Conservation (phyloP, 2,888 invertebrate genomes). For the Gymnoscelis rufifasciata region DNA sequence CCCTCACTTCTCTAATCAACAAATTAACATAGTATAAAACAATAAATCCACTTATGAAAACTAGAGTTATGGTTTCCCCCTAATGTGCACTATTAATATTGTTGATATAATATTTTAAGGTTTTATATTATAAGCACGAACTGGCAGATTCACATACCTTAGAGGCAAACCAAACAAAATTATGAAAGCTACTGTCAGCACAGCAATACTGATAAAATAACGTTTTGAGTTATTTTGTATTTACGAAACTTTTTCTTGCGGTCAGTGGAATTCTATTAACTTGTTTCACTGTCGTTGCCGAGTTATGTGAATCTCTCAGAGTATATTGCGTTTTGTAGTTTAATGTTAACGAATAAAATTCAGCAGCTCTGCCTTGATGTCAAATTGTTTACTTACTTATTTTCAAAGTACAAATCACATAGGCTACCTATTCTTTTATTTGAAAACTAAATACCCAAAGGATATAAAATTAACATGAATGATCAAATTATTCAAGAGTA, state of each 20-base stretch:
- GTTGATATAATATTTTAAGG: constrained; percentile 55
- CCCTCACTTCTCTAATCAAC: constrained; percentile 14
- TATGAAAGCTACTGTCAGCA: no score
- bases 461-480: constrained; percentile 49
- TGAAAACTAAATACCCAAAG: constrained; percentile 55
- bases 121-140: constrained; percentile 41
- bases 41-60: constrained; percentile 16
- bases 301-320: constrained; percentile 5
- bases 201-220: no score
- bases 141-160: constrained; percentile 9
- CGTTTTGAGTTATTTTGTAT: no score
- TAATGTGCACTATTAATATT: constrained; percentile 50
- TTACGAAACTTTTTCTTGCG: no score
- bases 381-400: constrained; percentile 55
- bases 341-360: constrained; percentile 58
- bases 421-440: constrained; percentile 57
- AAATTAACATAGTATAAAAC: constrained; percentile 15
- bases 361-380: constrained; percentile 59
- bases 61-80: constrained; percentile 34
- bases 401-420: constrained; percentile 74
- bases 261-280: not conserved
- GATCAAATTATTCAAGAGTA: constrained; percentile 63
- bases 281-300: constrained; percentile 2
- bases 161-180: not conserved
- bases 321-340: constrained; percentile 52